Percentiles rank a stretch among this genome's conserved stretches.
These are phyloP conservation scores for Falcunculus frontatus DNA, from an alignment of 2,113 vertebrate genomes.

Conservation along the genomic window DNA sequence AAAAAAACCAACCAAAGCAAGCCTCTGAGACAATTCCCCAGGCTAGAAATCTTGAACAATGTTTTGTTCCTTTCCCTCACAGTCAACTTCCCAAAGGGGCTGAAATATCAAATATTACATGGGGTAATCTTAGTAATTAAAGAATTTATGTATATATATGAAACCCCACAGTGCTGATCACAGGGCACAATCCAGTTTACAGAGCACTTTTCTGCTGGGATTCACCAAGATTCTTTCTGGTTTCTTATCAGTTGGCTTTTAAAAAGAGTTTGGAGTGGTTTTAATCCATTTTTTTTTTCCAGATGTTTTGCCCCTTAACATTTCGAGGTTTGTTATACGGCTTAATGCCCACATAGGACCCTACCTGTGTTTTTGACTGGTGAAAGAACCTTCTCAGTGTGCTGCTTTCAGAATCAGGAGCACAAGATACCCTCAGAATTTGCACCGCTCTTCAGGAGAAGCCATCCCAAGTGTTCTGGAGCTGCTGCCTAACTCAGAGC, in stretches of 20 bases:
- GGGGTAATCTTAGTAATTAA: background rate
- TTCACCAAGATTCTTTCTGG: background rate
- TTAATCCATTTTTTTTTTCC: background rate
- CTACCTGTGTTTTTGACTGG: accelerated
- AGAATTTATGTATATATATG: background rate
- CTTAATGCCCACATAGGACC: background rate
- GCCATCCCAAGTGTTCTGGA: background rate
- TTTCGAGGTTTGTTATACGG: background rate
- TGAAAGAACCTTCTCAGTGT: background rate
- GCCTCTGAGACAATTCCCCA: background rate
- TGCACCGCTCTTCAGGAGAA: background rate
- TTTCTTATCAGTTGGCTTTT: background rate
- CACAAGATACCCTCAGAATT: background rate
- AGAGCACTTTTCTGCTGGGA: background rate
- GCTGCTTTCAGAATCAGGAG: background rate
- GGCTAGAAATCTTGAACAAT: background rate
- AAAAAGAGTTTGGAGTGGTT: background rate
- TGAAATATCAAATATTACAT: background rate
- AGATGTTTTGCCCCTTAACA: background rate
- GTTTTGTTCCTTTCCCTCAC: background rate
- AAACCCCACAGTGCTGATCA: background rate
- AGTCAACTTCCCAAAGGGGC: background rate
- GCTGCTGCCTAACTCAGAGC: background rate
- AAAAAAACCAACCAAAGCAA: background rate
- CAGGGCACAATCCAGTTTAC: background rate